Evolutionary conservation across 2,888 invertebrate species (phyloP), one percentile per base, ranked within the genome.

Genomic region (Agrochola circellaris): DNA sequence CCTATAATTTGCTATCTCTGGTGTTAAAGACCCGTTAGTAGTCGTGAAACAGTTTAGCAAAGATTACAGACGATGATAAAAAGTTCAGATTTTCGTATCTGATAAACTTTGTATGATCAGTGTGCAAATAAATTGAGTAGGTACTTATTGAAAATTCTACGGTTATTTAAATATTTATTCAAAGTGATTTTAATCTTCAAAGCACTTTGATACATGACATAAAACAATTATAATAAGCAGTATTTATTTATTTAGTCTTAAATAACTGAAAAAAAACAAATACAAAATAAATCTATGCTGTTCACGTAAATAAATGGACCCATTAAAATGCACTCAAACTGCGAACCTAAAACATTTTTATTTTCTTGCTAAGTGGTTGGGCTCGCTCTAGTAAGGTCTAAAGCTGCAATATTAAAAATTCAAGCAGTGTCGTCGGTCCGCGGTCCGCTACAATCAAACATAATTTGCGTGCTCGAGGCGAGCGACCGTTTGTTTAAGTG

Each of bases 401-500:
- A 79, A 75, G 73, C 82, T 75, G 79, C 73, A 76, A 80, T 86
- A 86, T 83, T 77, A 86, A 80, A 87, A 83, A 68, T 84, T 80
- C 75, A 82, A 73, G 68, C 68, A 67, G 73, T 58, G 83, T 70
- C 75, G 74, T 64, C 68, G 42, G 66, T 69, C 48, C 58, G 68
- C 65, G 51, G 73, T 38, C 62, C 68, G 51, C 64, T 81, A 77
- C 86, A 90, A 86, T 88, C 77, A 85, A 85, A 85, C 72, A 85
- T 85, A 68, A 88, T 85, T 82, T 84, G 83, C 85, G 76, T 82
- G 83, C 72, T 66, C 72, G 70, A 75, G 70, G 60, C 76, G 65
- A 77, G 70, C 79, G 70, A 73, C 81, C 85, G 76, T 83, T 83
- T 84, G 73, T 78, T 85, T 87, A 88, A 92, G 89, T 90, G 85